These are phyloP conservation scores for Pentalonia nigronervosa DNA, from an alignment of 1,140 invertebrate species.

Conservation along the genomic window DNA sequence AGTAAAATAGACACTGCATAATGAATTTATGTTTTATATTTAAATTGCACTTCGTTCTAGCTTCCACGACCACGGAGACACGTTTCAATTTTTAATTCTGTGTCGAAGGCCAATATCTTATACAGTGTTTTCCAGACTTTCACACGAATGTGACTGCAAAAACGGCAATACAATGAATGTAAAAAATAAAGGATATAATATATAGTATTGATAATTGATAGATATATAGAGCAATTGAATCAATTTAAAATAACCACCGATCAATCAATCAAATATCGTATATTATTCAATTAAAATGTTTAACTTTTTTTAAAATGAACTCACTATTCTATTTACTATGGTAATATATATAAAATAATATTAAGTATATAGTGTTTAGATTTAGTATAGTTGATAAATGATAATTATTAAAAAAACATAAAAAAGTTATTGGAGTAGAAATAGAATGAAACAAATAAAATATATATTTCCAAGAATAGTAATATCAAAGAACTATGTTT, in stretches of 20 bases:
- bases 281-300: background rate
- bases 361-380: background rate
- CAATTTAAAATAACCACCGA: background rate
- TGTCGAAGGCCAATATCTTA: constrained; percentile 20
- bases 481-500: background rate
- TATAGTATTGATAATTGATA: background rate
- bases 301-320: background rate
- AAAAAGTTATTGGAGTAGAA: background rate
- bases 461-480: background rate
- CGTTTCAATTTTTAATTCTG: constrained; percentile 35
- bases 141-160: constrained; percentile 11
- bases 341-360: background rate
- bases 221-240: background rate
- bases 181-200: background rate
- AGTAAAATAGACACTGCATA: background rate
- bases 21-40: constrained; percentile 43
- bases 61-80: constrained; percentile 19
- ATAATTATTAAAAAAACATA: background rate
- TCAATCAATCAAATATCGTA: background rate
- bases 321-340: background rate
- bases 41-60: constrained; percentile 9
- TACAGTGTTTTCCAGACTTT: constrained; percentile 8
- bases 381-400: background rate
- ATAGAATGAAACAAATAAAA: background rate
- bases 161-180: background rate